A percentile compares a stretch with the other conserved stretches of the same genome.
Conservation (phyloP, 2,888 invertebrate genomes). For the Sacculina carcini region DNA sequence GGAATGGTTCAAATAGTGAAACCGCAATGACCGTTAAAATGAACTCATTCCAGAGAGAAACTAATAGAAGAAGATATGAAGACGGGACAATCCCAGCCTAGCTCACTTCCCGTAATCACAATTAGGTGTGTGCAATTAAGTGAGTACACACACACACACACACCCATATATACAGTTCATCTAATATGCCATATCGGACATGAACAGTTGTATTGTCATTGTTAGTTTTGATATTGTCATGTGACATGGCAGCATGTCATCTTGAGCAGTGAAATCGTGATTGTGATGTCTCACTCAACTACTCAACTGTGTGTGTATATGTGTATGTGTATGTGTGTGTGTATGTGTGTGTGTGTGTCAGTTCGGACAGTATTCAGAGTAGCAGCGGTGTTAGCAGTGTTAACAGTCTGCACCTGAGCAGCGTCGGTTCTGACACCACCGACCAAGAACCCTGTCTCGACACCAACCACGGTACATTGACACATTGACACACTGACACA, state of each 20-base stretch:
- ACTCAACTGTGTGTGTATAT: background rate
- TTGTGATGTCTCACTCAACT: background rate
- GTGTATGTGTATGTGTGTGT: background rate
- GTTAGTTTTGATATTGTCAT: background rate
- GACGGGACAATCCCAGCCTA: too few species aligned
- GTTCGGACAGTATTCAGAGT: constrained; percentile 21
- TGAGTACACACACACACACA: too few species aligned
- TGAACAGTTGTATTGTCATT: too few species aligned
- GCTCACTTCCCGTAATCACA: too few species aligned
- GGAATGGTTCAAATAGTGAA: too few species aligned
- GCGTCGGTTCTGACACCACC: background rate
- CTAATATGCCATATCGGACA: too few species aligned
- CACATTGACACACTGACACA: too few species aligned
- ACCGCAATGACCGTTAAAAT: too few species aligned
- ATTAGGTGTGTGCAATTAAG: too few species aligned
- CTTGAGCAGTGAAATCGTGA: background rate
- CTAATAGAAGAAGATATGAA: too few species aligned
- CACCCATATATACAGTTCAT: too few species aligned
- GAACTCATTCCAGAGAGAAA: too few species aligned
- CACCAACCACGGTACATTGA: background rate
- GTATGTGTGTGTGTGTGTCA: constrained; percentile 16
- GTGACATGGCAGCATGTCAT: background rate
- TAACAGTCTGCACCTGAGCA: constrained; percentile 19
- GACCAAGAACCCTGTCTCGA: background rate
- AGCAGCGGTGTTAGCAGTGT: constrained; percentile 24